A percentile compares a stretch with the other conserved stretches of the same genome.
Evolutionary conservation across 2,888 invertebrate genomes (phyloP).

Genomic region (Lapara coniferarum): DNA sequence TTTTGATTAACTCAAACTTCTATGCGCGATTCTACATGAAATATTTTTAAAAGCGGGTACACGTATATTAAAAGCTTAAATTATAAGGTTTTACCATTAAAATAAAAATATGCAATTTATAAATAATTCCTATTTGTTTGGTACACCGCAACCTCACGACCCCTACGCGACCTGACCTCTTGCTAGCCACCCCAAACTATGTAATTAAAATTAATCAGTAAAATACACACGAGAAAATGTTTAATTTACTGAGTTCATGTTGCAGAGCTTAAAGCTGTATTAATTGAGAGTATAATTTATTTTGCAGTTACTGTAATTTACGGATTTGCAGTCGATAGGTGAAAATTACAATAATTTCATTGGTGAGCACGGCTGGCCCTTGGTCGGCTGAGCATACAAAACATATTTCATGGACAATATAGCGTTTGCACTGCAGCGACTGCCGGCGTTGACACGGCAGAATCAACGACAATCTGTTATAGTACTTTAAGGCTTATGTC

Average conservation of each 20-base stretch:
- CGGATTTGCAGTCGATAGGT: neutral
- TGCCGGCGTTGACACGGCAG: constrained; percentile 40
- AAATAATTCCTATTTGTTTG: neutral
- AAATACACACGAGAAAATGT: constrained; percentile 18
- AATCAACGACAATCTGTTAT: constrained; percentile 67
- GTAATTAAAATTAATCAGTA: constrained; percentile 30
- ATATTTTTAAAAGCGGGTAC: too few species aligned
- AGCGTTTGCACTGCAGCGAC: neutral
- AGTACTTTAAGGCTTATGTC: constrained; percentile 31
- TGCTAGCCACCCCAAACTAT: constrained; percentile 11
- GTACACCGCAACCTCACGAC: neutral
- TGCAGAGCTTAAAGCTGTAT: constrained; percentile 14
- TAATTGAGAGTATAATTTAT: constrained; percentile 3
- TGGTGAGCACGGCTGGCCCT: neutral
- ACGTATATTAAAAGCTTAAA: too few species aligned
- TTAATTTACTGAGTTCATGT: constrained; percentile 10
- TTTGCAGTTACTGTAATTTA: neutral
- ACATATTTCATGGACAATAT: constrained; percentile 6
- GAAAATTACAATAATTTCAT: constrained; percentile 6
- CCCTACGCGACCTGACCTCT: constrained; percentile 24
- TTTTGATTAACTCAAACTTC: neutral
- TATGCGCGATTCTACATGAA: too few species aligned
- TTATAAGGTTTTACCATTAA: neutral
- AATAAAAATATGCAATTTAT: neutral
- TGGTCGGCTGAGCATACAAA: neutral